Base-by-base conservation (phyloP, 2,113 vertebrate species). In the Prionailurus viverrinus region DNA sequence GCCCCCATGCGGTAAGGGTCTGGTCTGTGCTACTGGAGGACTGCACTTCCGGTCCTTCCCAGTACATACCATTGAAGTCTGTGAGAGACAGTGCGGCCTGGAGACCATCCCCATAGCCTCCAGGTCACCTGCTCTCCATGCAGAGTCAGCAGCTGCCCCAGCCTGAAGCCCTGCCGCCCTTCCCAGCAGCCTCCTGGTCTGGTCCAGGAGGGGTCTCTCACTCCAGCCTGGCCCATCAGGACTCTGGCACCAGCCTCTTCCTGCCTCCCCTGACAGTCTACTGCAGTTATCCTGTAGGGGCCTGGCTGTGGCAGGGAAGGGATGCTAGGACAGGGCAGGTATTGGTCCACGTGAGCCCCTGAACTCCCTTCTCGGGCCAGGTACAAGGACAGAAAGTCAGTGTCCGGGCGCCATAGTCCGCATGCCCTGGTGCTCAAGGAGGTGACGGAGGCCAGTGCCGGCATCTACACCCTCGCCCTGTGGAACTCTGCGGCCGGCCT, bases 401-500 rank as follows among this genome's bases (percentile, higher is more conserved):
- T 99, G 98, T 99, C 98, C 39, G 99, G 99, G 63, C 99, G 98
- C 97, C 98, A 99, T 81, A 99, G 98, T 96, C 99, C 99, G 85
- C 99, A 99, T 27, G 98, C 98, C 82, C 98, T 99, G 98, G 99
- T 99, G 99, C 99, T 99, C 98, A 99, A 99, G 95, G 99, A 99
- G 81, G 99, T 99, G 91, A 98, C 98, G 0, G 99, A 99, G 97
- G 99, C 99, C 98, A 99, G 99, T 0, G 98, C 99, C 0, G 99
- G 99, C 79, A 97, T 98, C 2, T 99, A 99, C 98, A 99, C 98
- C 0, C 98, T 99, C 66, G 98, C 99, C 93, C 98, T 99, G 95
- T 99, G 97, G 98, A 99, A 99, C 98, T 98, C 96, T 0, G 99
- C 98, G 5, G 99, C 99, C 0, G 97, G 95, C 45, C 98, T 99